Evolutionary conservation across 1,140 invertebrate genomes (phyloP).

Genomic region (Sipha flava): DNA sequence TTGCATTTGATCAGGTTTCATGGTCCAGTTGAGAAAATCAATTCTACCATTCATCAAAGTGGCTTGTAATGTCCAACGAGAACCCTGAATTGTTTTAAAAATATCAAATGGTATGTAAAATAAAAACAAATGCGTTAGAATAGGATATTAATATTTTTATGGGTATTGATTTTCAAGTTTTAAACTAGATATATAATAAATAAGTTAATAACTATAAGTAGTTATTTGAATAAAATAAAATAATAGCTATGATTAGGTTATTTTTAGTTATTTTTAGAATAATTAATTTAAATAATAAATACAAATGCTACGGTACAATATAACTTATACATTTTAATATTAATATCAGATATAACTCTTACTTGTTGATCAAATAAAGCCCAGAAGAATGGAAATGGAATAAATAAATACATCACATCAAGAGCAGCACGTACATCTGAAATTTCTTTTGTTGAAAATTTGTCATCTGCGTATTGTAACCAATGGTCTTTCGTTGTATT

Average conservation of each 20-base stretch:
- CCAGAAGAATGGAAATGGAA: conserved; percentile 63
- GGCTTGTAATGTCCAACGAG: conserved; percentile 55
- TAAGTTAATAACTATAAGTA: too few species aligned
- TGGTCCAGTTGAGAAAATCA: conserved; percentile 45
- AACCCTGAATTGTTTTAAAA: conserved; percentile 41
- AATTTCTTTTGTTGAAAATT: conserved; percentile 49
- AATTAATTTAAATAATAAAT: too few species aligned
- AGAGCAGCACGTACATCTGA: conserved; percentile 52
- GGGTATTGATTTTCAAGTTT: too few species aligned
- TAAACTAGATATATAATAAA: too few species aligned
- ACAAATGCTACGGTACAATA: too few species aligned
- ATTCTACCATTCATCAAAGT: conserved; percentile 59
- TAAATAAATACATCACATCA: conserved; percentile 51
- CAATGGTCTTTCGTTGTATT: conserved; percentile 55
- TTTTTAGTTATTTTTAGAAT: too few species aligned
- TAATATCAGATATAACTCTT: neutral
- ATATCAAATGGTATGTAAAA: too few species aligned
- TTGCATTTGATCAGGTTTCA: conserved; percentile 77
- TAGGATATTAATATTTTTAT: too few species aligned
- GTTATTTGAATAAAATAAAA: too few species aligned
- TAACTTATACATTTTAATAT: too few species aligned
- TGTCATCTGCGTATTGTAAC: conserved; percentile 66
- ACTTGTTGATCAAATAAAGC: conserved; percentile 56
- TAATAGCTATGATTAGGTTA: too few species aligned
- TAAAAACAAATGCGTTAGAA: too few species aligned